Evolutionary conservation across 2,113 vertebrate genomes (phyloP).

Genomic region (Australoheros scitulus): DNA sequence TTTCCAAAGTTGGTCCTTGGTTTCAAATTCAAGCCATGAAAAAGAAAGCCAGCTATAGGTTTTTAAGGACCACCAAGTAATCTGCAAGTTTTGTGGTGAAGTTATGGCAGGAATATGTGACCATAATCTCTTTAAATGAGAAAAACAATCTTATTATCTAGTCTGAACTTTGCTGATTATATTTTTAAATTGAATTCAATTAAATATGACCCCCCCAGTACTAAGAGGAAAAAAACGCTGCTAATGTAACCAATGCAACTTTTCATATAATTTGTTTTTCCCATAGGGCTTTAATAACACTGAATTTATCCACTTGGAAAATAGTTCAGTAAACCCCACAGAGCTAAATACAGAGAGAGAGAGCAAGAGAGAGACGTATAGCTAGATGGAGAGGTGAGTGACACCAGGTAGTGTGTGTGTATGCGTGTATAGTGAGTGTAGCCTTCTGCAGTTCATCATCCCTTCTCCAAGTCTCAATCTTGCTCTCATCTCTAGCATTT

Average conservation of each 20-base stretch:
- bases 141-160: no score
- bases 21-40: no score
- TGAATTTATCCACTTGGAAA: not conserved
- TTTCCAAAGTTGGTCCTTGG: no score
- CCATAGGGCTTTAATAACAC: not conserved
- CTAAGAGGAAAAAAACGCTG: no score
- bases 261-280: not conserved
- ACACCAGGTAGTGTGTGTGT: constrained; percentile 26
- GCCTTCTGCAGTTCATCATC: constrained; percentile 60
- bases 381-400: constrained; percentile 29
- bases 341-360: not conserved
- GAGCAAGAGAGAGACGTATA: constrained; percentile 19
- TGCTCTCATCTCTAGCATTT: constrained; percentile 61
- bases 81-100: no score
- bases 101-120: no score
- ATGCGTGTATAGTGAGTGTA: not conserved
- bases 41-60: no score
- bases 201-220: no score
- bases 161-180: no score
- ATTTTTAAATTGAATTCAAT: no score
- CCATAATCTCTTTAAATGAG: no score
- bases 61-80: no score
- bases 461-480: constrained; percentile 63
- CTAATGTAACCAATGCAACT: not conserved
- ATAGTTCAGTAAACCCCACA: not conserved